Evolutionary conservation across 2,797 vertebrate genomes (phyloP), one percentile per base, ranked within the genome.

Genomic region (Brachyalestes nurse): DNA sequence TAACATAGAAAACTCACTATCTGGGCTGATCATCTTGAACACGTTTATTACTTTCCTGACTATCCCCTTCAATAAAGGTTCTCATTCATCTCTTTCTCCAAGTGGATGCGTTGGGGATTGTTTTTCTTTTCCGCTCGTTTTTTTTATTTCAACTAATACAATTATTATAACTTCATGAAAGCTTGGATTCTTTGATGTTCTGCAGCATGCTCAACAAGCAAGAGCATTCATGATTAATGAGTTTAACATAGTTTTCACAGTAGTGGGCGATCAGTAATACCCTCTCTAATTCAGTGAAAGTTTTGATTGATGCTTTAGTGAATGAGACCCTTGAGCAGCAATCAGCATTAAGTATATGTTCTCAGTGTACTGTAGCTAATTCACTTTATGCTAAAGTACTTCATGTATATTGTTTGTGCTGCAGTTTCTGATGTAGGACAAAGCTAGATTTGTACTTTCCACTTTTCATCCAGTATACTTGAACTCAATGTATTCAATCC

Each of bases 1-100:
- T 61, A 74, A 61, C 81, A 61, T 70, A 28, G 40, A 62, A 79
- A 74, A 67, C 67, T 57, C 70, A 23, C 58, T 58, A 73, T 84
- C 64, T 83, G 66, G 38, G 67, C 69, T 78, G 82, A 82, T 83
- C 73, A 81, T 81, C 79, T 75, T 57, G 23, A 82, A 83, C 75
- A 83, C 79, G 80, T 85, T 80, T 85, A 87, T 85, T 80, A 78
- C 71, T 73, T 83, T 71, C 70, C 72, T 34, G 66, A 71, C 76
- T 75, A 81, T 86, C 81, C 60, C 75, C 74, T 77, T 85, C 81
- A 83, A 85, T 82, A 83, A 87, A 81, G 58, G 47, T 45, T 42
- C 73, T 76, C 81, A 77, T 84, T 79, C 76, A 77, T 87, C 85
- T 72, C 28, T 72, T 82, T 82, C 70, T 77, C 25, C 75, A 81